These are phyloP conservation scores for Neosalanx taihuensis DNA, from an alignment of 2,797 vertebrate species.

Conservation along the genomic window DNA sequence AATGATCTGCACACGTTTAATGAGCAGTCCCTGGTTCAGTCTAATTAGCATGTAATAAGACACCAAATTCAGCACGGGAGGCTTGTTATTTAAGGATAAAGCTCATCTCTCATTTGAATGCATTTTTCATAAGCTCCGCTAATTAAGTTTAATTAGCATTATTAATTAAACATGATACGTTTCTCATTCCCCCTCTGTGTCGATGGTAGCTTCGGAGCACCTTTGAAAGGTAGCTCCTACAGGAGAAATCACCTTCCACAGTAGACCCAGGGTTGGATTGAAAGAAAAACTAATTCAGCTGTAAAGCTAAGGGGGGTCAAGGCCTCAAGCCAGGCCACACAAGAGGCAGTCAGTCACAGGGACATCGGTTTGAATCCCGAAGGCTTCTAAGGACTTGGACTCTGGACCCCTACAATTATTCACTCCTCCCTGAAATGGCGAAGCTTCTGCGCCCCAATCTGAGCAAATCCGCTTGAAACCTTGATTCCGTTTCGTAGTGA, in stretches of 20 bases:
- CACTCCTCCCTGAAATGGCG: constrained; percentile 51
- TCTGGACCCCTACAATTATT: constrained; percentile 61
- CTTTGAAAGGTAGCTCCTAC: constrained; percentile 58
- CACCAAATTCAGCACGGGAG: constrained; percentile 77
- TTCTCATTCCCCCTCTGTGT: constrained; percentile 72
- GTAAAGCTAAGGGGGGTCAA: constrained; percentile 32
- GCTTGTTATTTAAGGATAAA: constrained; percentile 84
- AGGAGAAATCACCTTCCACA: constrained; percentile 38
- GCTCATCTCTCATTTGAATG: constrained; percentile 83
- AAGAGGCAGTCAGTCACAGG: constrained; percentile 54
- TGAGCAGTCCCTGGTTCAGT: constrained; percentile 68
- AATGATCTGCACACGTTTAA: constrained; percentile 72
- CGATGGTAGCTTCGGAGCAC: constrained; percentile 62
- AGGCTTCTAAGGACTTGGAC: constrained; percentile 46
- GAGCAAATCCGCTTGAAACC: constrained; percentile 53
- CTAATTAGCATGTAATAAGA: constrained; percentile 82
- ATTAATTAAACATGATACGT: constrained; percentile 83
- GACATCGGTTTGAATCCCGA: constrained; percentile 52
- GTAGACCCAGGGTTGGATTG: constrained; percentile 2
- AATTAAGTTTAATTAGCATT: constrained; percentile 82
- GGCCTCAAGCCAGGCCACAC: constrained; percentile 56
- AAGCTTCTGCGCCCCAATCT: constrained; percentile 31
- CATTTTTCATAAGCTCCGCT: constrained; percentile 82
- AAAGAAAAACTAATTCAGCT: not conserved
- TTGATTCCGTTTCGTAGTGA: constrained; percentile 45